Conservation (phyloP, 1,140 invertebrate genomes). For the Planococcus citri region DNA sequence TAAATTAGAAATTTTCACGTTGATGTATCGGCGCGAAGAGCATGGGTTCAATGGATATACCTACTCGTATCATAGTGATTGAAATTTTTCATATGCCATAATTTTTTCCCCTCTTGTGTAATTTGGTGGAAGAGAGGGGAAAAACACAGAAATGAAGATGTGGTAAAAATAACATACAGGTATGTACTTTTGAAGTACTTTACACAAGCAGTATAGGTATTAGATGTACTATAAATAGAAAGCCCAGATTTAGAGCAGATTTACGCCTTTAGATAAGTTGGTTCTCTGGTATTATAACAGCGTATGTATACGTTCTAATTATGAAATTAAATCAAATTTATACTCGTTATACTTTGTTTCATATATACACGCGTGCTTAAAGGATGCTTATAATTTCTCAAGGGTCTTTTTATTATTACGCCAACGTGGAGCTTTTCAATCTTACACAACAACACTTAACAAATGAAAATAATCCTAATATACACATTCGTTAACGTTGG, state of each 20-base stretch:
- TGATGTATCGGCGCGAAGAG: background rate
- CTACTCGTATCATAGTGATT: too few species aligned
- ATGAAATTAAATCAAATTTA: conserved; percentile 5
- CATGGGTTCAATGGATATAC: too few species aligned
- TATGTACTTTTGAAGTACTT: too few species aligned
- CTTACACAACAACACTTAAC: background rate
- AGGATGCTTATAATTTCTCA: conserved; percentile 3
- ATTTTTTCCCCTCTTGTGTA: too few species aligned
- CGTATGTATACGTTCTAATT: background rate
- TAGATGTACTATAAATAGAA: too few species aligned
- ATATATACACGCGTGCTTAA: background rate
- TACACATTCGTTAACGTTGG: background rate
- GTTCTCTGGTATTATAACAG: background rate
- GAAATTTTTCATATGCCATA: too few species aligned
- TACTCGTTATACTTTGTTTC: background rate
- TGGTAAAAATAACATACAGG: too few species aligned
- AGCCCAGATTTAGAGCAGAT: too few species aligned
- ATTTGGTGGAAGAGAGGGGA: background rate
- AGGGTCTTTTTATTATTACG: background rate
- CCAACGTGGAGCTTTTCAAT: background rate
- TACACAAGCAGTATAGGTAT: too few species aligned
- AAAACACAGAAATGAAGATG: too few species aligned
- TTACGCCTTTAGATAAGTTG: too few species aligned
- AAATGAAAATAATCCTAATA: background rate
- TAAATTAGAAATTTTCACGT: background rate